Percentiles rank a stretch among this genome's conserved stretches.
phyloP scores from a whole-genome alignment of 2,797 vertebrate species.

The Eptatretus atami region DNA sequence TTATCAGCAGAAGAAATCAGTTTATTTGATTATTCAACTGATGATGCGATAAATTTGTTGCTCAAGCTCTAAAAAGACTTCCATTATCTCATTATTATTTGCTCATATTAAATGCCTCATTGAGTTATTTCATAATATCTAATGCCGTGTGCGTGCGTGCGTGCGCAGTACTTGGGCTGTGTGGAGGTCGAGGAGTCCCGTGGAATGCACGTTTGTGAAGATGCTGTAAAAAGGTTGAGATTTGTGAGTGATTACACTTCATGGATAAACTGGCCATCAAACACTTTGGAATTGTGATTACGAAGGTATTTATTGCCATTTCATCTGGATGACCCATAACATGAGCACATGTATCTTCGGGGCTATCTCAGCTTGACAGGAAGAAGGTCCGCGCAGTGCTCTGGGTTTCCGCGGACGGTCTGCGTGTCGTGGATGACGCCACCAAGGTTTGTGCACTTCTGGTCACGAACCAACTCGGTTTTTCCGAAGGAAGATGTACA shows the following conservation, averaged over 20 bases:
- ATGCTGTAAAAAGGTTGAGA: constrained; percentile 87
- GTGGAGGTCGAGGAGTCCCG: constrained; percentile 95
- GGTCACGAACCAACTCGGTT: too few species aligned
- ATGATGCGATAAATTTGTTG: too few species aligned
- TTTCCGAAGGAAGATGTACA: too few species aligned
- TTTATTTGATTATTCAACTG: too few species aligned
- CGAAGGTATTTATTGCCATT: background rate
- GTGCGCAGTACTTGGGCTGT: constrained; percentile 58
- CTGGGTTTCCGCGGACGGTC: constrained; percentile 89
- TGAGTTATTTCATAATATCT: too few species aligned
- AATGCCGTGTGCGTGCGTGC: constrained; percentile 5
- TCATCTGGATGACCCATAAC: too few species aligned
- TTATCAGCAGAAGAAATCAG: too few species aligned
- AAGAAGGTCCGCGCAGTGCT: constrained; percentile 73
- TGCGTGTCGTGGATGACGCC: constrained; percentile 89
- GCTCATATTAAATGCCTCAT: too few species aligned
- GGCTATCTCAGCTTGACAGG: constrained; percentile 42
- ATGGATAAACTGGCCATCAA: background rate
- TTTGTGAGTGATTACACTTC: constrained; percentile 39
- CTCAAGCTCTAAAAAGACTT: too few species aligned
- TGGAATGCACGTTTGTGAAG: constrained; percentile 98
- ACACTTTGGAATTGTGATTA: background rate
- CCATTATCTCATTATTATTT: too few species aligned
- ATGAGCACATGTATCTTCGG: too few species aligned
- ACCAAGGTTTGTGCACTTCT: constrained; percentile 43